Percentiles rank a stretch among this genome's conserved stretches.
Conservation (phyloP, 2,888 invertebrate species). For the Corythucha ciliata region DNA sequence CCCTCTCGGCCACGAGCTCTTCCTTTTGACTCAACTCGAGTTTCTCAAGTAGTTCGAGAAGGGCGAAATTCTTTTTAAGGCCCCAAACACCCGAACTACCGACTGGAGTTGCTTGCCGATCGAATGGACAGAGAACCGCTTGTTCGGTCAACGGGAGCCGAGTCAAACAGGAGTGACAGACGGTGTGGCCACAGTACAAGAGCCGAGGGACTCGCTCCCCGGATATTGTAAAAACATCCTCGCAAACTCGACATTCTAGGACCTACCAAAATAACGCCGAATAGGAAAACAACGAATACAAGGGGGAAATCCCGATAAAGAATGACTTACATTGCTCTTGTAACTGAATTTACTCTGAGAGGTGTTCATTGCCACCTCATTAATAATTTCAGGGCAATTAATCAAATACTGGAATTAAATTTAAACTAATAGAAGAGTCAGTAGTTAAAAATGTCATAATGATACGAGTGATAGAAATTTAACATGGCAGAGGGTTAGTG, state of each 20-base stretch:
- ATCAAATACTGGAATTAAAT: too few species aligned
- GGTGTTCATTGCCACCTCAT: too few species aligned
- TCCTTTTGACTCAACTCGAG: constrained; percentile 41
- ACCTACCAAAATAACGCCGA: constrained; percentile 40
- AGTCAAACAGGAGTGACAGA: constrained; percentile 49
- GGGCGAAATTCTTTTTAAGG: constrained; percentile 50
- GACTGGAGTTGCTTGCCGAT: constrained; percentile 47
- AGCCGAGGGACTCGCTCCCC: constrained; percentile 49
- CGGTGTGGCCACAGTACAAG: constrained; percentile 47
- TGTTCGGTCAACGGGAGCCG: constrained; percentile 43
- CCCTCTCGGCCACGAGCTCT: constrained; percentile 1
- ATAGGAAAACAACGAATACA: too few species aligned
- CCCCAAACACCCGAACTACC: constrained; percentile 45
- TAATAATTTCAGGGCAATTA: too few species aligned
- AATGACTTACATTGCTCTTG: not conserved
- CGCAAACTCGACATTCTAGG: constrained; percentile 49
- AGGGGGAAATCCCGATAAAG: constrained; percentile 2
- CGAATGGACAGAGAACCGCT: constrained; percentile 48
- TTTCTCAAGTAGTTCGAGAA: constrained; percentile 48
- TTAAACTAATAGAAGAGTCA: too few species aligned
- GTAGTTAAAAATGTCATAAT: too few species aligned
- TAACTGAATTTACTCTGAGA: too few species aligned
- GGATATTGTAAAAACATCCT: constrained; percentile 48
- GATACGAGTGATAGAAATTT: too few species aligned
- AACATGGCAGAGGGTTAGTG: too few species aligned